These are phyloP conservation scores for Aphaenogaster floridana DNA, from an alignment of 1,140 invertebrate species.

Conservation along the genomic window DNA sequence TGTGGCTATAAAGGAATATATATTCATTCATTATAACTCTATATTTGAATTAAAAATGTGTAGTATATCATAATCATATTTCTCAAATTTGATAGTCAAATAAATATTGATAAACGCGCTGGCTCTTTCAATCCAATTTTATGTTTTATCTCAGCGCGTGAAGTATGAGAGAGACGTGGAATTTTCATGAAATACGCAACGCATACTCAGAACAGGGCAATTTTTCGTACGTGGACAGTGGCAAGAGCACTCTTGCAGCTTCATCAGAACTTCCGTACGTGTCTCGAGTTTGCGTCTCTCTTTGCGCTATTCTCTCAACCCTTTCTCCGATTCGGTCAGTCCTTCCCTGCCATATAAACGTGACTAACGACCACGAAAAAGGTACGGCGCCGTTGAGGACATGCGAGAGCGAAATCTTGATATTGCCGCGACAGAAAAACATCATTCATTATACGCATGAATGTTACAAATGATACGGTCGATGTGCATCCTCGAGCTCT, in stretches of 20 bases:
- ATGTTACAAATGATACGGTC: slow-evolving; percentile 13
- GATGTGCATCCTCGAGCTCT: background rate
- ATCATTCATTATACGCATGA: slow-evolving; percentile 11
- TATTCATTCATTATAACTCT: background rate
- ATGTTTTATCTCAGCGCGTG: background rate
- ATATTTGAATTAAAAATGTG: background rate
- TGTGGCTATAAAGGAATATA: background rate
- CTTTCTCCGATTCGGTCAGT: slow-evolving; percentile 43
- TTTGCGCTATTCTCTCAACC: slow-evolving; percentile 4
- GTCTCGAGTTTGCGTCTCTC: slow-evolving; percentile 38
- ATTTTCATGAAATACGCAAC: slow-evolving; percentile 29
- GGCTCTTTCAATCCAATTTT: background rate
- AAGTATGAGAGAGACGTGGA: background rate
- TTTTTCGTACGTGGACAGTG: slow-evolving; percentile 7
- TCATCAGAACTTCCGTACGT: slow-evolving; percentile 43
- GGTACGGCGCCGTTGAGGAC: background rate
- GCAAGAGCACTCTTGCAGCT: slow-evolving; percentile 38
- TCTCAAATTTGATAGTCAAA: background rate
- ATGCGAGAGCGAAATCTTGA: background rate
- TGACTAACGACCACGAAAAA: slow-evolving; percentile 38
- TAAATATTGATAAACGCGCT: background rate
- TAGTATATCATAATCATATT: background rate
- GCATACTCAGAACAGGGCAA: slow-evolving; percentile 40
- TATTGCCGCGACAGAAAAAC: slow-evolving; percentile 6
- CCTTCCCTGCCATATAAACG: slow-evolving; percentile 43